Percentiles rank a stretch among this genome's conserved stretches.
These are phyloP conservation scores for Darevskia mixta DNA, from an alignment of 2,797 vertebrate genomes.

Conservation along the genomic window DNA sequence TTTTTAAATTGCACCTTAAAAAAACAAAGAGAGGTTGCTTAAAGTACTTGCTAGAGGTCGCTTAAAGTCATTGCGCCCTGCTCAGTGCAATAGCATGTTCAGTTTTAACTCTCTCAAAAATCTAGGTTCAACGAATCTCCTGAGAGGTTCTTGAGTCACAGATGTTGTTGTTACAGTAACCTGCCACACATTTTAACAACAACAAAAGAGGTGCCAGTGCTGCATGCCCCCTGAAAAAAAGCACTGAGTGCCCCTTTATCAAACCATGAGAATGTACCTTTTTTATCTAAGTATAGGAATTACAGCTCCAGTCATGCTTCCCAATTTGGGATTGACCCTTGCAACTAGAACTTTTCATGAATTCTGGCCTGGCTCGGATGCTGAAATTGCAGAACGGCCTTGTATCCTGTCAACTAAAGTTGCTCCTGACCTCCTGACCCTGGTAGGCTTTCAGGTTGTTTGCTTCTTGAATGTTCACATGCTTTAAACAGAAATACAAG, in stretches of 20 bases:
- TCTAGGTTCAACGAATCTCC: background rate
- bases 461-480: background rate
- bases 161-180: background rate
- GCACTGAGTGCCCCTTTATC: background rate
- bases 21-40: background rate
- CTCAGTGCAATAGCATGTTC: background rate
- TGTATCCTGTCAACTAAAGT: background rate
- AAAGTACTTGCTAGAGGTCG: slow-evolving; percentile 15
- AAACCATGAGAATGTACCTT: background rate
- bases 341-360: too few species aligned
- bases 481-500: background rate
- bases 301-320: background rate
- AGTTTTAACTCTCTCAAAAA: background rate
- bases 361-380: background rate
- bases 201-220: too few species aligned
- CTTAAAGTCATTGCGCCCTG: slow-evolving; percentile 19
- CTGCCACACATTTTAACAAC: too few species aligned
- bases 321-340: background rate
- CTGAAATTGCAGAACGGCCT: background rate
- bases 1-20: slow-evolving; percentile 31
- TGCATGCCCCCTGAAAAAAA: too few species aligned
- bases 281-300: background rate
- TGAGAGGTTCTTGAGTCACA: background rate
- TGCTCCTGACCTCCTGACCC: background rate
- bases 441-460: background rate